Percentiles rank a stretch among this genome's conserved stretches.
Evolutionary conservation across 2,797 vertebrate species (phyloP).

Genomic region (Clarias fuscus): DNA sequence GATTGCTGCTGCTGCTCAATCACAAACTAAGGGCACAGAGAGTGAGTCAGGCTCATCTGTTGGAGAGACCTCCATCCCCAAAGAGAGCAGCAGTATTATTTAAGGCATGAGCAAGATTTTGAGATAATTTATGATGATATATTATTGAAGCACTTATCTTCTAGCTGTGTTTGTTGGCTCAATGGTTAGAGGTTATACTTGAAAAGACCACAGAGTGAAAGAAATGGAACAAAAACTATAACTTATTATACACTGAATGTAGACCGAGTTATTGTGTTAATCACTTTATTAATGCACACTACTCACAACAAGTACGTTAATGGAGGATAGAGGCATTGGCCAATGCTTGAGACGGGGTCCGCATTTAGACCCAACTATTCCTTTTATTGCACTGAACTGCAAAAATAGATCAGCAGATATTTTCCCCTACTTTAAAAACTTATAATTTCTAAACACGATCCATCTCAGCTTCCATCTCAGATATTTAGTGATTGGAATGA

Average conservation of each 20-base stretch:
- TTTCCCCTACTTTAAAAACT: not conserved
- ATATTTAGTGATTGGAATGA: too few species aligned
- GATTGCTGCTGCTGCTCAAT: constrained; percentile 38
- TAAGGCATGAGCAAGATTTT: not conserved
- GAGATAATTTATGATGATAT: not conserved
- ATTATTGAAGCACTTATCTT: not conserved
- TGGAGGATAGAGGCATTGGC: not conserved
- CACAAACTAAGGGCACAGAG: constrained; percentile 25
- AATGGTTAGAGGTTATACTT: not conserved
- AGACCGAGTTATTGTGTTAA: too few species aligned
- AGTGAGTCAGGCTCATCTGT: not conserved
- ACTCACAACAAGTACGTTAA: not conserved
- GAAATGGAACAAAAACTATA: not conserved
- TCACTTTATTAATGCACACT: not conserved
- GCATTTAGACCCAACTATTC: not conserved
- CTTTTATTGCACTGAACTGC: not conserved
- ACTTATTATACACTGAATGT: not conserved
- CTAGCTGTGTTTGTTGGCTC: not conserved
- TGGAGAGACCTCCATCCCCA: constrained; percentile 12
- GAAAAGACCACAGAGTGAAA: not conserved
- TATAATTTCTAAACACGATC: not conserved
- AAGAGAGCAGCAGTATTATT: not conserved
- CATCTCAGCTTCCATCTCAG: not conserved
- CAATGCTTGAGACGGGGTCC: too few species aligned
- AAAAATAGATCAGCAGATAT: not conserved